Evolutionary conservation across 2,888 invertebrate genomes (phyloP).

Genomic region (Plebejus argus): DNA sequence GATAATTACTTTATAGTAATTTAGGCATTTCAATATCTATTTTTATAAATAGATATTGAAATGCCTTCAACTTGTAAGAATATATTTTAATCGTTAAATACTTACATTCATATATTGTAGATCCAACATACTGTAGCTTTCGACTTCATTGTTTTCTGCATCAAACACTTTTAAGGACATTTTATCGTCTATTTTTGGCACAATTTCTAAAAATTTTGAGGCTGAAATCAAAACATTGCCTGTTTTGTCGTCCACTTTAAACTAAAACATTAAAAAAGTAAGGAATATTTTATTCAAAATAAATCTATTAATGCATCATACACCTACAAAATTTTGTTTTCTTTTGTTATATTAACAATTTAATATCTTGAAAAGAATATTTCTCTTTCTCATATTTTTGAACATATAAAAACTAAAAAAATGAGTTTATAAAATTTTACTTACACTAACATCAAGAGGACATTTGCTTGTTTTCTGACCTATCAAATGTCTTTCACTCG

Average conservation of each 20-base stretch:
- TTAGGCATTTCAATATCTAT: too few species aligned
- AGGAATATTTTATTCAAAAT: neutral
- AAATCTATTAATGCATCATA: neutral
- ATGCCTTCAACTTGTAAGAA: too few species aligned
- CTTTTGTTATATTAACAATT: too few species aligned
- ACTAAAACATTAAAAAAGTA: neutral
- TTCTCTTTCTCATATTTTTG: too few species aligned
- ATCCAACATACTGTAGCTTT: neutral
- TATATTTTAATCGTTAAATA: neutral
- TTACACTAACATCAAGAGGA: neutral
- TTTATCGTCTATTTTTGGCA: neutral
- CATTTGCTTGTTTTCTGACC: neutral
- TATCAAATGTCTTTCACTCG: neutral
- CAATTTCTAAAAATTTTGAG: neutral
- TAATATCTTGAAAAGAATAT: too few species aligned
- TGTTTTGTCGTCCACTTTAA: neutral
- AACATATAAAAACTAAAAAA: neutral
- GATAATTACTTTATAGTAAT: too few species aligned
- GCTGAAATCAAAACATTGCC: neutral
- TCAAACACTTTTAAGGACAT: neutral
- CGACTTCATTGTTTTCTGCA: neutral
- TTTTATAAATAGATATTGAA: too few species aligned
- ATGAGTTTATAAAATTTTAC: neutral
- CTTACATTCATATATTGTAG: neutral
- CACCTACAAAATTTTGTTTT: neutral